Percentiles rank a stretch among this genome's conserved stretches.
Conservation (phyloP, 2,888 invertebrate species). For the Chrysotoxum bicinctum region DNA sequence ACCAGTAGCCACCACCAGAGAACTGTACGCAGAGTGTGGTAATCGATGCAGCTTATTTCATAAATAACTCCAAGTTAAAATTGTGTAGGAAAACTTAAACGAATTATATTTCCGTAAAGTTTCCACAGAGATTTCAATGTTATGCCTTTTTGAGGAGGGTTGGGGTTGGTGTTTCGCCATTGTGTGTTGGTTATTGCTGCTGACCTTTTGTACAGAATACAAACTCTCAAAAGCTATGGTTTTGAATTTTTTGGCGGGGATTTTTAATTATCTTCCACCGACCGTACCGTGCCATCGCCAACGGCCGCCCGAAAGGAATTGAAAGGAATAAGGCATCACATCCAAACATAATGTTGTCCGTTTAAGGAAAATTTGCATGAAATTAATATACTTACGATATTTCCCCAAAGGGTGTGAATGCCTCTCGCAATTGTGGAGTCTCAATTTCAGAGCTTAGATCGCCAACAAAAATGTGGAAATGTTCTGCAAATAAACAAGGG, state of each 20-base stretch:
- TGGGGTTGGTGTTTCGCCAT: background rate
- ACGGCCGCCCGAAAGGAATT: background rate
- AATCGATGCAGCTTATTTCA: conserved; percentile 68
- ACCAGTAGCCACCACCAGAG: conserved; percentile 53
- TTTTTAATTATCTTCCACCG: background rate
- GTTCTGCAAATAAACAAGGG: conserved; percentile 87
- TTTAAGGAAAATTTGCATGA: conserved; percentile 51
- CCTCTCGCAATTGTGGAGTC: conserved; percentile 97
- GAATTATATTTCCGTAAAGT: conserved; percentile 44
- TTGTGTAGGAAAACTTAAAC: conserved; percentile 50
- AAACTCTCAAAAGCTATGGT: conserved; percentile 17
- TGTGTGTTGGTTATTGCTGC: conserved; percentile 34
- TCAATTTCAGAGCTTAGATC: conserved; percentile 99
- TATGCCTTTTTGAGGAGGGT: conserved; percentile 2
- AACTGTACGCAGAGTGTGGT: conserved; percentile 34
- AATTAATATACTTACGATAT: conserved; percentile 91
- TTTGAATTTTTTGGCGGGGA: conserved; percentile 22
- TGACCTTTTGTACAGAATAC: conserved; percentile 30
- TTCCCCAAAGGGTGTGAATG: conserved; percentile 98
- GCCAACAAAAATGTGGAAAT: conserved; percentile 99
- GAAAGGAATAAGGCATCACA: background rate
- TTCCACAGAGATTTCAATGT: conserved; percentile 29
- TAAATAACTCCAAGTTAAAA: conserved; percentile 60
- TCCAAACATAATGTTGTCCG: conserved; percentile 27
- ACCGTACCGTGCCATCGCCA: background rate